phyloP scores from a whole-genome alignment of 2,888 invertebrate species.

The Pseudolycoriella hygida region DNA sequence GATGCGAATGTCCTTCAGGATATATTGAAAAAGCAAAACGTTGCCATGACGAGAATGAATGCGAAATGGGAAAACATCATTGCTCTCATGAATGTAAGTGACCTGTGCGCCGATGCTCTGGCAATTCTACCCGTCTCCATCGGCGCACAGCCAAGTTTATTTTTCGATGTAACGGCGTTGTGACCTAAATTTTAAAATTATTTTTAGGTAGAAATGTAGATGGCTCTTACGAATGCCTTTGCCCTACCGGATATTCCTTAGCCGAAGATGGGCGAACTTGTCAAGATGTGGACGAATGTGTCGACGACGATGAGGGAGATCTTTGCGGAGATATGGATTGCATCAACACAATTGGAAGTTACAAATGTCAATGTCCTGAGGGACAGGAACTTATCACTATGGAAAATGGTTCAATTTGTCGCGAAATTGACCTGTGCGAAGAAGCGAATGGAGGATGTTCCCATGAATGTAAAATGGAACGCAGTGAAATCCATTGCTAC shows the following conservation, averaged over 20 bases:
- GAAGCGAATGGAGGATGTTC: conserved; percentile 35
- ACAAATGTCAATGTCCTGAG: conserved; percentile 34
- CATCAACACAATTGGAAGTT: conserved; percentile 31
- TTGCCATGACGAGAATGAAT: conserved; percentile 34
- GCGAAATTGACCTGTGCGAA: conserved; percentile 30
- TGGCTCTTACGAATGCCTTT: conserved; percentile 34
- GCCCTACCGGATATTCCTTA: conserved; percentile 26
- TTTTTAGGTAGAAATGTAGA: too few species aligned
- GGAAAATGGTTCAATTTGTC: conserved; percentile 17
- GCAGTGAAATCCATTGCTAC: conserved; percentile 16
- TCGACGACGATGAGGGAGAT: conserved; percentile 17
- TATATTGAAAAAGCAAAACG: conserved; percentile 16
- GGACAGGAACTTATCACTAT: conserved; percentile 23
- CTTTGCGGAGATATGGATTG: conserved; percentile 21
- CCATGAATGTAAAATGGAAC: conserved; percentile 31
- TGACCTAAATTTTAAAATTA: too few species aligned
- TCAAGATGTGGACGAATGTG: conserved; percentile 33
- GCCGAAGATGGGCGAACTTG: conserved; percentile 18
- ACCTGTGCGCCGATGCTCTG: too few species aligned
- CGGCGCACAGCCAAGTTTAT: too few species aligned
- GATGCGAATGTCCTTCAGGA: conserved; percentile 30
- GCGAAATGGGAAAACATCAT: conserved; percentile 22
- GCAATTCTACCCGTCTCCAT: too few species aligned
- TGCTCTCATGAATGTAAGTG: conserved; percentile 38
- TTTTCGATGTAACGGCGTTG: too few species aligned